These are phyloP conservation scores for Druon quercuslanigerum DNA, from an alignment of 1,140 invertebrate genomes.

Conservation along the genomic window DNA sequence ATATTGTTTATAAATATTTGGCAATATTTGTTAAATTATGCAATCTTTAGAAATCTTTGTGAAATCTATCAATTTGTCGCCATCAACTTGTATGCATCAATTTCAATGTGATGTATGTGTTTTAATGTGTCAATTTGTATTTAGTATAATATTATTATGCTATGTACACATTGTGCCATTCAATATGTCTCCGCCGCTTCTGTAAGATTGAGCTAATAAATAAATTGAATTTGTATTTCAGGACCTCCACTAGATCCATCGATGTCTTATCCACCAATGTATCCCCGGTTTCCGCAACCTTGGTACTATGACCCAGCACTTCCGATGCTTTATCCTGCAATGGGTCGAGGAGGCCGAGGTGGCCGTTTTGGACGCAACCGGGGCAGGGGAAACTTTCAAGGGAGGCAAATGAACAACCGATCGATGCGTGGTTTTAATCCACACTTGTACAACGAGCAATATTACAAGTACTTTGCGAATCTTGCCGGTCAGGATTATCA, in stretches of 20 bases:
- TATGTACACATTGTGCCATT: too few relatives aligned
- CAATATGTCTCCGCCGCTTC: too few relatives aligned
- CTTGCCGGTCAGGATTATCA: constrained; percentile 66
- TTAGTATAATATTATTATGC: too few relatives aligned
- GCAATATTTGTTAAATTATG: too few relatives aligned
- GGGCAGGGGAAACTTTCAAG: constrained; percentile 45
- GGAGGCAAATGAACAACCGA: constrained; percentile 45
- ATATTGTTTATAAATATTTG: too few relatives aligned
- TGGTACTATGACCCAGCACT: constrained; percentile 68
- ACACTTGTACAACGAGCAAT: constrained; percentile 70
- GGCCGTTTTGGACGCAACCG: constrained; percentile 43
- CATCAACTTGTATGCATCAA: too few relatives aligned
- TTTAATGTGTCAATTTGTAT: too few relatives aligned
- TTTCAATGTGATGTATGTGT: too few relatives aligned
- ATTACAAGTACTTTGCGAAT: constrained; percentile 72
- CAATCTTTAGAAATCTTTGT: too few relatives aligned
- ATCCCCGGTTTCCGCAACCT: constrained; percentile 64
- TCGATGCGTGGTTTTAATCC: constrained; percentile 59
- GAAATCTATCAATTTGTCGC: too few relatives aligned
- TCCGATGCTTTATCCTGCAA: constrained; percentile 61
- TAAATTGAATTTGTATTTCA: not conserved
- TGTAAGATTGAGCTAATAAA: too few relatives aligned
- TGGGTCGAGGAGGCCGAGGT: constrained; percentile 51
- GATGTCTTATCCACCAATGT: constrained; percentile 56
- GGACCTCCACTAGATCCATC: constrained; percentile 38